Evolutionary conservation across 2,113 vertebrate genomes (phyloP).

Genomic region (Petroica traversi): DNA sequence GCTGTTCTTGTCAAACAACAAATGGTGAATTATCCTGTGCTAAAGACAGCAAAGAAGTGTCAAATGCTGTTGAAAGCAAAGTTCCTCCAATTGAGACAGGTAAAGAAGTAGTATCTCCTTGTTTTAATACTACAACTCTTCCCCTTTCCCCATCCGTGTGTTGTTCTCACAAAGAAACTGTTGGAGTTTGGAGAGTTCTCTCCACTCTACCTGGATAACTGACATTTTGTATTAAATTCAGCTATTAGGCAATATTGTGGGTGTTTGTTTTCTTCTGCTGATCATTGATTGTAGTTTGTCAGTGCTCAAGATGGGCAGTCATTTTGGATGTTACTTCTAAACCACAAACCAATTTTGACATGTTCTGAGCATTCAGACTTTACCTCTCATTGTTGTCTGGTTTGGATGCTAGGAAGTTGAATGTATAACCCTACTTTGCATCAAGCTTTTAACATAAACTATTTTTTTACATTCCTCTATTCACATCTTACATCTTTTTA

Average conservation of each 20-base stretch:
- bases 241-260: neutral
- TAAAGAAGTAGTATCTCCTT: slow-evolving; percentile 45
- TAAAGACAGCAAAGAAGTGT: slow-evolving; percentile 65
- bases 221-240: neutral
- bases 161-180: neutral
- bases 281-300: neutral
- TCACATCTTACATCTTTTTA: neutral
- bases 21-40: slow-evolving; percentile 69
- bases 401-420: neutral
- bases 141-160: neutral
- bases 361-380: neutral
- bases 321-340: neutral
- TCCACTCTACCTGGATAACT: neutral
- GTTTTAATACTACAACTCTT: neutral
- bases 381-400: neutral
- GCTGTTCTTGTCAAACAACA: slow-evolving; percentile 79
- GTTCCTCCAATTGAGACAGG: slow-evolving; percentile 74
- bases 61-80: slow-evolving; percentile 33
- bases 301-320: neutral
- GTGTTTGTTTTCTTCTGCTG: neutral
- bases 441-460: neutral
- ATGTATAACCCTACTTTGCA: neutral
- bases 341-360: neutral
- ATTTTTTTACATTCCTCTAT: neutral
- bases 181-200: neutral